Evolutionary conservation across 2,888 invertebrate genomes (phyloP).

Genomic region (Sphinx pinastri): DNA sequence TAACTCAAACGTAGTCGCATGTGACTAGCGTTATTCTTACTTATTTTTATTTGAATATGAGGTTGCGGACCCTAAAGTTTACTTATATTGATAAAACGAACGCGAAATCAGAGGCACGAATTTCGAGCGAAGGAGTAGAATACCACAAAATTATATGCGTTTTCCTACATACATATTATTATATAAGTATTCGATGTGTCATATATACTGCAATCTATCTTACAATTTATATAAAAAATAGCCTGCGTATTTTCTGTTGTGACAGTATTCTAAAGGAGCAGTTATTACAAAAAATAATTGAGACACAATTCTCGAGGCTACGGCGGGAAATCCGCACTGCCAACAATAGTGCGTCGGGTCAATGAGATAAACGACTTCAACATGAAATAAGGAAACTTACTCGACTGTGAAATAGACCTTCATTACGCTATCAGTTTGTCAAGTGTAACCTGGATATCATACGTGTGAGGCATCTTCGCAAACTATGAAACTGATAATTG

Average conservation of each 20-base stretch:
- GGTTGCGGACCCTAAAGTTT: too few relatives aligned
- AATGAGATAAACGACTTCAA: slow-evolving; percentile 24
- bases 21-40: too few relatives aligned
- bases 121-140: too few relatives aligned
- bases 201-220: too few relatives aligned
- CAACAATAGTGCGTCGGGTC: slow-evolving; percentile 2
- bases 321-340: not conserved
- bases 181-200: too few relatives aligned
- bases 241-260: not conserved
- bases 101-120: too few relatives aligned
- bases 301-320: not conserved
- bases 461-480: slow-evolving; percentile 3
- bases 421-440: slow-evolving; percentile 49
- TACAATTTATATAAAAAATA: not conserved
- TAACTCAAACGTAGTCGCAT: too few relatives aligned
- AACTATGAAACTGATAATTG: too few relatives aligned
- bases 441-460: slow-evolving; percentile 31
- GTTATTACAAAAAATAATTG: not conserved
- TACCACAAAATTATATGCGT: too few relatives aligned
- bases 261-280: not conserved
- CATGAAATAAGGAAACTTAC: slow-evolving; percentile 34
- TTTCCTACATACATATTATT: too few relatives aligned
- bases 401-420: slow-evolving; percentile 44
- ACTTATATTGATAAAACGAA: too few relatives aligned
- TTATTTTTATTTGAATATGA: too few relatives aligned